phyloP scores from a whole-genome alignment of 2,797 vertebrate species.

The Aphelocoma californica region DNA sequence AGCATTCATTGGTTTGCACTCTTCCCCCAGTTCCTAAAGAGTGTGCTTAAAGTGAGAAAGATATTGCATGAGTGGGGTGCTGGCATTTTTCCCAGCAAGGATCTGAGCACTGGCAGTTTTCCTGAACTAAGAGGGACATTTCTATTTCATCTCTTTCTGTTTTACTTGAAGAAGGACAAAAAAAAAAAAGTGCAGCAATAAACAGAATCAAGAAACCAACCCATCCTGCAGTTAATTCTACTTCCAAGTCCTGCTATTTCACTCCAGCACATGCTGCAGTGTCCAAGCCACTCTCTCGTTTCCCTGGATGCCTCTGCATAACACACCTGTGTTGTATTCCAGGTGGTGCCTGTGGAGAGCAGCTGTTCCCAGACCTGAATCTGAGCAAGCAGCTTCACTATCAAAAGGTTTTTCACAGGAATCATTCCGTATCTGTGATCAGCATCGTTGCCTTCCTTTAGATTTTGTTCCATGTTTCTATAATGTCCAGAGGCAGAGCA shows the following conservation, averaged over 20 bases:
- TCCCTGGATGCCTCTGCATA: not conserved
- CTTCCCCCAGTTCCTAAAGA: not conserved
- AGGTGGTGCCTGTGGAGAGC: not conserved
- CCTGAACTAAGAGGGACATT: constrained; percentile 27
- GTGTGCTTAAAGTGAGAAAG: constrained; percentile 4
- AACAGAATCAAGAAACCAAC: not conserved
- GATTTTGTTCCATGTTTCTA: not conserved
- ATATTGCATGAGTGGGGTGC: constrained; percentile 7
- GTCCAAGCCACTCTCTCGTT: not conserved
- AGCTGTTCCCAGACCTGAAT: not conserved
- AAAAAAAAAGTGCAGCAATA: not conserved
- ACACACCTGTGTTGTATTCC: not conserved
- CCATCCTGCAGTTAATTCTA: not conserved
- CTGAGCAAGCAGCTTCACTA: not conserved
- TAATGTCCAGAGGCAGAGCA: not conserved
- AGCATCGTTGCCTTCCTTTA: not conserved
- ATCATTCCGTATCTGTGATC: not conserved
- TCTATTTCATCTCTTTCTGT: constrained; percentile 30
- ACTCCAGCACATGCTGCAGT: not conserved
- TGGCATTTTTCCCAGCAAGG: constrained; percentile 49
- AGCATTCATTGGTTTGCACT: not conserved
- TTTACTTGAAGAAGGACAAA: not conserved
- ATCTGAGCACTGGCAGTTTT: constrained; percentile 15
- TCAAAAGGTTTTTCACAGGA: not conserved
- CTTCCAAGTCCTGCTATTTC: not conserved